Base-by-base conservation (phyloP, 2,797 vertebrate species). In the Galagoides demidoff region DNA sequence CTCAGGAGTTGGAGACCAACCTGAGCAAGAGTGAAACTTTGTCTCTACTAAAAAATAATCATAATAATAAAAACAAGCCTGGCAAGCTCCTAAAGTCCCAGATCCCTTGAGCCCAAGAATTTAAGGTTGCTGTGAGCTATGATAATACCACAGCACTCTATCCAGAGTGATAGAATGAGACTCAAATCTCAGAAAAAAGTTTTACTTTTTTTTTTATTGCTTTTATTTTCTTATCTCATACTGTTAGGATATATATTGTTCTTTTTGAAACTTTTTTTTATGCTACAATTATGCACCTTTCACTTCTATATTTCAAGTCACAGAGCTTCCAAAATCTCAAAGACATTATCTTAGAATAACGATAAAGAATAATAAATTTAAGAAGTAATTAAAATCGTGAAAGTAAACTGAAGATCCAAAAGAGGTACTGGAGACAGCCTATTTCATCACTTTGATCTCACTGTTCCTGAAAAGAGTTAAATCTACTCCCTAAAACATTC, bases 391-490 rank as follows among this genome's bases (percentile, higher is more conserved):
- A 23, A 31, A 95, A 88, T 68, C 37, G 52, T 89, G 22, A 83
- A 90, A 91, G 14, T 37, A 92, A 90, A 85, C n/a, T 11, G 25
- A 94, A 90, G 23, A 10, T 83, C 59, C n/a, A 85, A 74, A 23
- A 29, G 6, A 34, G 34, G 29, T 71, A 10, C 3, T 34, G 10
- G 22, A 20, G 7, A 77, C 73, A 78, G 4, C 55, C 1, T 43
- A 70, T 90, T 90, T 93, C 39, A 29, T 57, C 14, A 63, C 2
- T 63, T 49, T 89, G 31, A 84, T 43, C 29, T 94, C 34, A 37
- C 5, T 78, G 1, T 61, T 88, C 27, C 82, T 95, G 27, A 76
- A 92, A 92, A 70, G 12, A 84, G 59, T 83, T 92, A 73, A 85
- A 86, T 83, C 43, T 70, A 43, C 8, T 52, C 20, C 95, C 74